Evolutionary conservation across 2,888 invertebrate genomes (phyloP).

Genomic region (Tetrapedia diversipes): DNA sequence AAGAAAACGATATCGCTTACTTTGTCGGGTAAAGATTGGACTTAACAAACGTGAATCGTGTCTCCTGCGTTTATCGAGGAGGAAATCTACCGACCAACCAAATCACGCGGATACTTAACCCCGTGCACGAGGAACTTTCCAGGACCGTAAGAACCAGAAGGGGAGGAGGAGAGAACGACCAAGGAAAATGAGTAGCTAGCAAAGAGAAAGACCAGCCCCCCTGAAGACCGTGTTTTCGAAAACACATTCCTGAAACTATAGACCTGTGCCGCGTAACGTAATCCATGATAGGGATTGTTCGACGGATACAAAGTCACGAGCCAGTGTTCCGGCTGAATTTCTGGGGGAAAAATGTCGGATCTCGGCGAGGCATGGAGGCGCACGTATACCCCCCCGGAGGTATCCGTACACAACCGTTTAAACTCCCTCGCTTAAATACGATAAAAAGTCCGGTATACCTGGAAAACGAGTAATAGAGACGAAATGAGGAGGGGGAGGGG

Average conservation of each 20-base stretch:
- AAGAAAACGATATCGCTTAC: background rate
- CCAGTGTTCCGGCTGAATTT: conserved; percentile 23
- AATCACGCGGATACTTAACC: no score
- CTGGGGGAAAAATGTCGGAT: background rate
- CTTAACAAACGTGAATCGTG: no score
- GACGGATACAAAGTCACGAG: conserved; percentile 34
- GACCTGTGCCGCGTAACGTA: background rate
- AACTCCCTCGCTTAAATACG: conserved; percentile 58
- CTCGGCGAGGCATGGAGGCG: background rate
- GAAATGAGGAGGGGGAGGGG: conserved; percentile 7
- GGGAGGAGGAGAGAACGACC: no score
- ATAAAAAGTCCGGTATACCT: conserved; percentile 60
- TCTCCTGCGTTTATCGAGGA: background rate
- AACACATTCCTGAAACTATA: background rate
- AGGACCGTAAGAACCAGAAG: no score
- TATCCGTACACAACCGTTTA: conserved; percentile 48
- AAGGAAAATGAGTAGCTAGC: background rate
- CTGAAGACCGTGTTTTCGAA: background rate
- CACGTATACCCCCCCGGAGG: conserved; percentile 33
- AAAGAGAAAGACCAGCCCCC: background rate
- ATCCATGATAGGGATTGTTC: conserved; percentile 7
- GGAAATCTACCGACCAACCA: no score
- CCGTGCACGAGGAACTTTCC: no score
- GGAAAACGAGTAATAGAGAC: conserved; percentile 54
- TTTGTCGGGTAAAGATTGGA: background rate